These are phyloP conservation scores for Onychomys torridus DNA, from an alignment of 2,797 vertebrate species.

Conservation along the genomic window DNA sequence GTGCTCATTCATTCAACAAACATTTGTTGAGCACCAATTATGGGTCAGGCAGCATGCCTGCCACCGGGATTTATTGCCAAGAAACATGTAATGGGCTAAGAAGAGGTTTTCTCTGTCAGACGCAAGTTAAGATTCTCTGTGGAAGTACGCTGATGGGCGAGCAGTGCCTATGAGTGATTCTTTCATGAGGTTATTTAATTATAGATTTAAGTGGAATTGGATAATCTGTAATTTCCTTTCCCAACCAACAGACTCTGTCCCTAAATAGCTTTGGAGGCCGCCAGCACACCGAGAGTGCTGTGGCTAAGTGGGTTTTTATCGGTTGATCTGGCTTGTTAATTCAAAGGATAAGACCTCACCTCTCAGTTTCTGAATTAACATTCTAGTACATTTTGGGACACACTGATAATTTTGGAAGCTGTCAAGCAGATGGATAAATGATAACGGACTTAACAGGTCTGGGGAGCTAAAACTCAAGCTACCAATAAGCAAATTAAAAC, in stretches of 20 bases:
- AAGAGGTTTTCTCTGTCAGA: neutral
- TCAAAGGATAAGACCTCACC: constrained; percentile 16
- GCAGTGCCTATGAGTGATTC: constrained; percentile 36
- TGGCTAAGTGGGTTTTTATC: neutral
- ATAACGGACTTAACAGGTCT: constrained; percentile 56
- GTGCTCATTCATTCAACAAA: neutral
- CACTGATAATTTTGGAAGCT: constrained; percentile 69
- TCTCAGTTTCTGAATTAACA: constrained; percentile 61
- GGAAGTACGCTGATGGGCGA: neutral
- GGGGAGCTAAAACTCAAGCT: constrained; percentile 46
- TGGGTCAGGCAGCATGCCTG: neutral
- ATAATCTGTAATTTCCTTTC: constrained; percentile 51
- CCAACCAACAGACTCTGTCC: constrained; percentile 1
- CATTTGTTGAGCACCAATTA: neutral
- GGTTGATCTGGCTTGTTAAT: constrained; percentile 40
- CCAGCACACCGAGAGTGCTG: constrained; percentile 1
- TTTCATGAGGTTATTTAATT: constrained; percentile 55
- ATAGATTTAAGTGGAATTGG: constrained; percentile 18
- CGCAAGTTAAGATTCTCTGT: neutral
- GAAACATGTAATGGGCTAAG: neutral
- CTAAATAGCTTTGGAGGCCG: constrained; percentile 42
- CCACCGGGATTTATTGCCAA: neutral
- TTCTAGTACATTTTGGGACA: constrained; percentile 63
- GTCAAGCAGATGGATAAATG: constrained; percentile 61
- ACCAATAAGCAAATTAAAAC: constrained; percentile 39